Evolutionary conservation across 2,113 vertebrate species (phyloP).

Genomic region (Callorhinus ursinus): DNA sequence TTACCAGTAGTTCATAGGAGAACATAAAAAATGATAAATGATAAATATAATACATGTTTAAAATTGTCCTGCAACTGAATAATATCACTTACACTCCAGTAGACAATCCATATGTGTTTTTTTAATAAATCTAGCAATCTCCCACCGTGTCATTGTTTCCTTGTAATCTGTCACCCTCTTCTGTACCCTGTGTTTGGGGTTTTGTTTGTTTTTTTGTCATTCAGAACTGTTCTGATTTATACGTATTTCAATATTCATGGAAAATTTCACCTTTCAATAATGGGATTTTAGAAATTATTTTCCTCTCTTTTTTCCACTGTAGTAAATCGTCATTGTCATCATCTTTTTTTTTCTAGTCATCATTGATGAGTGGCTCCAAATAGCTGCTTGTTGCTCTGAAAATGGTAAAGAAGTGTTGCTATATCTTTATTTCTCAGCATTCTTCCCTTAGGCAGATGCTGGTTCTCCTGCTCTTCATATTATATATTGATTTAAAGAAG

Average conservation of each 20-base stretch:
- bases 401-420: not conserved
- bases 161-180: not conserved
- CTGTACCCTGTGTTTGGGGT: not conserved
- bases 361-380: not conserved
- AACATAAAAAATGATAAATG: not conserved
- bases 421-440: not conserved
- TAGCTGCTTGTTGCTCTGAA: not conserved
- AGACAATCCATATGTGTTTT: not conserved
- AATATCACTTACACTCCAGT: not conserved
- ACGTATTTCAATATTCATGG: slow-evolving; percentile 5
- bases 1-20: not conserved
- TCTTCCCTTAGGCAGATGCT: not conserved
- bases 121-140: not conserved
- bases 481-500: not conserved
- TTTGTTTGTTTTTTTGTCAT: not conserved
- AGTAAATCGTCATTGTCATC: not conserved
- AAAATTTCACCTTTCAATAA: slow-evolving; percentile 23
- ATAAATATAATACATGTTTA: not conserved
- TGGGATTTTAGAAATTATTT: slow-evolving; percentile 6
- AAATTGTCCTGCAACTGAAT: not conserved
- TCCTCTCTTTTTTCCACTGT: not conserved
- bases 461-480: not conserved
- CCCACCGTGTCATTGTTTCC: not conserved
- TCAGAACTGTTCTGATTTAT: not conserved
- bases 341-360: not conserved